Base-by-base conservation (phyloP, 2,888 invertebrate genomes). In the Hyposoter didymator region DNA sequence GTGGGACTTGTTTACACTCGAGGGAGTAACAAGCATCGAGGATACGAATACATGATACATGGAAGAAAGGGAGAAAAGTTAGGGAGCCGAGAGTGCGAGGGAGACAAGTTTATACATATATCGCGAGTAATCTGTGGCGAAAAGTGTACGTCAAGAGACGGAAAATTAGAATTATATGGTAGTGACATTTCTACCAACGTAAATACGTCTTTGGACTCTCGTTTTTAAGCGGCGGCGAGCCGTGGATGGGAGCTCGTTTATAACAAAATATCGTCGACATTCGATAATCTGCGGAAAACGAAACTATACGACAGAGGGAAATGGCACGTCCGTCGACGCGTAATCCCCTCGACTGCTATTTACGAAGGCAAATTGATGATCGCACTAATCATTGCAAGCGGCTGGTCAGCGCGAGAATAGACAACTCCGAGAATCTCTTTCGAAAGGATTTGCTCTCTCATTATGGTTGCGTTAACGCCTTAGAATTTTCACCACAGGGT, bases 381-480 rank as follows among this genome's bases (percentile, higher is more conserved):
- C 93, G 95, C 89, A 92, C 95, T 84, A 94, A 95, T 92, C 94
- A 96, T 87, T 96, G 95, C 93, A 95, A 95, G 82, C 95, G 95
- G 86, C 94, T 96, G 88, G 95, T 96, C 83, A 94, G 94, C 88
- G 94, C 95, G 85, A 96, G 97, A 86, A 94, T 97, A 86, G 94
- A 95, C 81, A 95, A 95, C 84, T 97, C 97, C 8, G 96, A 96
- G 92, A 97, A 96, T 94, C 95, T 98, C 62, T 98, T 96, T 94
- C 96, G 97, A 90, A 97, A 97, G 91, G 97, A 99, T 94, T 95
- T 99, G 82, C 95, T 96, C 88, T 97, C 97, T 88, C 99, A 99
- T 95, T 99, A 96, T 95, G 99, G 99, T 92, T 99, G 99, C 95
- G 98, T 99, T 82, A 99, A 99, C 95, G 98, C 99, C 87, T 97